phyloP scores from a whole-genome alignment of 2,797 vertebrate species.

The Hephaestus fuliginosus region DNA sequence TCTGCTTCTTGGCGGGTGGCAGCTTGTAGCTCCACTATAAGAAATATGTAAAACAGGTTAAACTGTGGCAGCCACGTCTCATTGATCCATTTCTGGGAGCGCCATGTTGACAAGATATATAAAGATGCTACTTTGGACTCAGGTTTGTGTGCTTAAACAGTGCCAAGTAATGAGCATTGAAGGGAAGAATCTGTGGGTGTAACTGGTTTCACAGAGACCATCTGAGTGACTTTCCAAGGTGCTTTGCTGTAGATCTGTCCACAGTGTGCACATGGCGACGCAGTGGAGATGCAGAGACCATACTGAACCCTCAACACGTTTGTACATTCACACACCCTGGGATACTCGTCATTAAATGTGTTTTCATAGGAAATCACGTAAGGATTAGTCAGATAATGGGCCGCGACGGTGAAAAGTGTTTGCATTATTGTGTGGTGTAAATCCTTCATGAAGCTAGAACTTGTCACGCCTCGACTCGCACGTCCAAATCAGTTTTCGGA shows the following conservation, averaged over 20 bases:
- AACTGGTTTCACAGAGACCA: not conserved
- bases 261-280: not conserved
- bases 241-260: not conserved
- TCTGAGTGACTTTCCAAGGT: not conserved
- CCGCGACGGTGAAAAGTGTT: not conserved
- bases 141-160: not conserved
- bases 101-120: not conserved
- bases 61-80: not conserved
- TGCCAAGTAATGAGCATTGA: not conserved
- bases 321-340: not conserved
- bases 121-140: not conserved
- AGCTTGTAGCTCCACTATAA: not conserved
- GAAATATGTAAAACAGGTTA: slow-evolving; percentile 8
- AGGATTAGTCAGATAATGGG: not conserved
- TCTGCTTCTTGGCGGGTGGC: slow-evolving; percentile 10
- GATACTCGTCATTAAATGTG: not conserved
- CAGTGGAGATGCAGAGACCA: not conserved
- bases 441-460: slow-evolving; percentile 47
- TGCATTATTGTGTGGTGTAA: slow-evolving; percentile 32
- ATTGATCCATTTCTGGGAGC: not conserved
- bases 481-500: slow-evolving; percentile 50
- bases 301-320: not conserved
- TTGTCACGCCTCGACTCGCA: slow-evolving; percentile 46
- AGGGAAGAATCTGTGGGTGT: not conserved
- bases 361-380: not conserved